Conservation (phyloP, 2,797 vertebrate genomes). For the Sebastes trivittatus region DNA sequence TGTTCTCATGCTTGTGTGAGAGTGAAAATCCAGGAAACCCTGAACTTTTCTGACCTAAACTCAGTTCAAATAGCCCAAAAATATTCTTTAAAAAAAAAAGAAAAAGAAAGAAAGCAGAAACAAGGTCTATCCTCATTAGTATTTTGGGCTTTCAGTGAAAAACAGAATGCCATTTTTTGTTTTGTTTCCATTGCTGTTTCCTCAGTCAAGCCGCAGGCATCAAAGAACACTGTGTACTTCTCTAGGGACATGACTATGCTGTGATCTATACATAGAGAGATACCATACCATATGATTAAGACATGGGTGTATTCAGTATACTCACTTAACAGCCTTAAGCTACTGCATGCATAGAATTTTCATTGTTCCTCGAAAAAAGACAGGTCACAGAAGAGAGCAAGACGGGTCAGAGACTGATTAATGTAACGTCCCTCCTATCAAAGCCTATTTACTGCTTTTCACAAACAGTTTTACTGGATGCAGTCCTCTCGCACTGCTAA, state of each 20-base stretch:
- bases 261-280: conserved; percentile 30
- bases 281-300: background rate
- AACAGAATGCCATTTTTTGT: background rate
- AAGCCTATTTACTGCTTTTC: background rate
- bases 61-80: conserved; percentile 16
- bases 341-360: background rate
- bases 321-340: background rate
- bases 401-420: background rate
- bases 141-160: conserved; percentile 8
- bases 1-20: background rate
- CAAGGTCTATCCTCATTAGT: conserved; percentile 29
- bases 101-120: background rate
- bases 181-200: conserved; percentile 4
- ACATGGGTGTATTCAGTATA: background rate
- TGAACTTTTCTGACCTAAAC: conserved; percentile 26
- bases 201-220: conserved; percentile 1
- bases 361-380: background rate
- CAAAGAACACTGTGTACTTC: background rate
- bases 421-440: background rate
- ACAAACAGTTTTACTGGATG: background rate
- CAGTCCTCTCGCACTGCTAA: background rate
- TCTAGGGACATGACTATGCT: background rate
- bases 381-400: background rate
- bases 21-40: background rate
- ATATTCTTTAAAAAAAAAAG: background rate